These are phyloP conservation scores for Drosophila nigromelanica DNA, from an alignment of 1,140 invertebrate genomes.

Conservation along the genomic window DNA sequence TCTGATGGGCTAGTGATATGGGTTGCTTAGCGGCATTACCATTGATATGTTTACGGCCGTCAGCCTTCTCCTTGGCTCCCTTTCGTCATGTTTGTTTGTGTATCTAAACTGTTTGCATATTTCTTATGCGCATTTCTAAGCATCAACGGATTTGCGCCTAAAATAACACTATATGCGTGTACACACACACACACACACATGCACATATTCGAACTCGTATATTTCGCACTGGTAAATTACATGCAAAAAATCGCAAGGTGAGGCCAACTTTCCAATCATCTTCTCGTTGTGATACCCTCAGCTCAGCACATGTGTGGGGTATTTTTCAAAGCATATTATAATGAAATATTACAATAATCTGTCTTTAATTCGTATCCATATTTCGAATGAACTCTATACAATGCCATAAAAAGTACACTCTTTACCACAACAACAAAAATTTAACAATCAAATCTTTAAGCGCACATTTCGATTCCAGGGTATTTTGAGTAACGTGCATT, in stretches of 20 bases:
- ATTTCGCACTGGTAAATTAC: constrained; percentile 18
- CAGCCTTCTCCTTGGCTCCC: constrained; percentile 10
- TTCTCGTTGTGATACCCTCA: constrained; percentile 22
- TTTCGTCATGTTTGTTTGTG: not conserved
- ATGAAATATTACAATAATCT: no score
- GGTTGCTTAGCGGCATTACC: constrained; percentile 42
- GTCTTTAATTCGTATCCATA: no score
- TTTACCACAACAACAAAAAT: no score
- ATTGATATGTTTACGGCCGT: constrained; percentile 68
- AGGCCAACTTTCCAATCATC: constrained; percentile 28
- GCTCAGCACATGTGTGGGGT: not conserved
- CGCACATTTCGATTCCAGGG: not conserved
- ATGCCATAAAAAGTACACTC: no score
- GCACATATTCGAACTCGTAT: not conserved
- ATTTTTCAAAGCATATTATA: not conserved
- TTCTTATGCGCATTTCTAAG: constrained; percentile 60
- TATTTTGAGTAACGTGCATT: not conserved
- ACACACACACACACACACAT: not conserved
- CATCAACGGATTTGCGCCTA: constrained; percentile 46
- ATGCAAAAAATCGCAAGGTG: constrained; percentile 1
- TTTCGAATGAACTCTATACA: no score
- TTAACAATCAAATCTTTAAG: no score
- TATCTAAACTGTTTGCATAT: constrained; percentile 60
- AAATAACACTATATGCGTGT: constrained; percentile 37
- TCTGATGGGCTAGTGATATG: constrained; percentile 34